Percentiles rank a stretch among this genome's conserved stretches.
phyloP scores from a whole-genome alignment of 2,113 vertebrate genomes.

The Muscicapa adusta region DNA sequence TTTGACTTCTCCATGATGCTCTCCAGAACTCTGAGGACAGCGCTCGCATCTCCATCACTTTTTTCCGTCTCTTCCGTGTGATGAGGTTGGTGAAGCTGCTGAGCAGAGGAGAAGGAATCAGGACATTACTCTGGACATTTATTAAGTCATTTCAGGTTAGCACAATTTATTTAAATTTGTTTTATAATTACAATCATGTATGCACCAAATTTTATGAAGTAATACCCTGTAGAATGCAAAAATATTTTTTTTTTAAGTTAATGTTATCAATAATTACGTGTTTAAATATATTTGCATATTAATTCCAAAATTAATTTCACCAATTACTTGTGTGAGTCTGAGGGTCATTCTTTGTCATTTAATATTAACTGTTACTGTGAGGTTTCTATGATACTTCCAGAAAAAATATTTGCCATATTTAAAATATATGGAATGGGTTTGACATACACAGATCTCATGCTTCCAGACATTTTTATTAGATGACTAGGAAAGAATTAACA shows the following conservation, averaged over 20 bases:
- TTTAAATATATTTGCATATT: not conserved
- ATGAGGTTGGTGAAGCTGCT: conserved; percentile 98
- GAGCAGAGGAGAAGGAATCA: conserved; percentile 97
- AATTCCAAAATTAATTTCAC: not conserved
- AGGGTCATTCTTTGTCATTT: not conserved
- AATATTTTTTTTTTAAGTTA: not conserved
- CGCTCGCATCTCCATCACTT: conserved; percentile 97
- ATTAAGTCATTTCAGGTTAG: conserved; percentile 99
- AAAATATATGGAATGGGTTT: not conserved
- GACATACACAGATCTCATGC: not conserved
- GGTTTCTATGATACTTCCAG: not conserved
- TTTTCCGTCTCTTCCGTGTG: conserved; percentile 98
- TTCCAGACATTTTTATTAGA: not conserved
- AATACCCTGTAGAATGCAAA: not conserved
- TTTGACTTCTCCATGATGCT: conserved; percentile 74
- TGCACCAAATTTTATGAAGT: not conserved
- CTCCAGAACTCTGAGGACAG: conserved; percentile 96
- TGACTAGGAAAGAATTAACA: not conserved
- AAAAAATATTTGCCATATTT: not conserved
- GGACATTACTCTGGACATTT: conserved; percentile 96
- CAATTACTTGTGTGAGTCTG: not conserved
- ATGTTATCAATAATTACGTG: not conserved
- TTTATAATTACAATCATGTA: not conserved
- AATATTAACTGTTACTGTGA: not conserved
- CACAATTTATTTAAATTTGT: not conserved